Evolutionary conservation across 2,113 vertebrate genomes (phyloP).

Genomic region (Butastur rufipennis): DNA sequence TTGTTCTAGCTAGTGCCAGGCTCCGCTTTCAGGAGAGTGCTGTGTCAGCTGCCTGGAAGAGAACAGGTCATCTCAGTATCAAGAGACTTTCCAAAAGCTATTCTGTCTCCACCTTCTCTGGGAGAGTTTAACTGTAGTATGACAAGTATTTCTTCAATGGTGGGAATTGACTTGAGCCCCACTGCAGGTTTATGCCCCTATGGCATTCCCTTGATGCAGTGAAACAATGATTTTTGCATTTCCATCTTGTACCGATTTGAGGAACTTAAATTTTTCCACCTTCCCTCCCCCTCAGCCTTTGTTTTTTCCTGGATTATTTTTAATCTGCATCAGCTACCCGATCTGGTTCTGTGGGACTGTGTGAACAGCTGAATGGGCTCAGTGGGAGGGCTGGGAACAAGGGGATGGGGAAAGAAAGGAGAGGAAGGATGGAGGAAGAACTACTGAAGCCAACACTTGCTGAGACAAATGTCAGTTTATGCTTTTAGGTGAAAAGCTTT

Average conservation of each 20-base stretch:
- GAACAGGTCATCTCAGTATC: slow-evolving; percentile 28
- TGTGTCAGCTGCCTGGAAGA: slow-evolving; percentile 38
- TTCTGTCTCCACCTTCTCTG: not conserved
- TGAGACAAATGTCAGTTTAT: not conserved
- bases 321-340: slow-evolving; percentile 20
- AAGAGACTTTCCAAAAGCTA: slow-evolving; percentile 8
- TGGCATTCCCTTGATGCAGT: not conserved
- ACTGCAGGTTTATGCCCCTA: not conserved
- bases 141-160: not conserved
- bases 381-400: slow-evolving; percentile 52
- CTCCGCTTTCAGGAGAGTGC: slow-evolving; percentile 14
- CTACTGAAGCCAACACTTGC: not conserved
- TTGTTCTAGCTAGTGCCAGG: slow-evolving; percentile 27
- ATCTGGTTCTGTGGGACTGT: slow-evolving; percentile 55
- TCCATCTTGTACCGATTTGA: not conserved
- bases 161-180: not conserved
- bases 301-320: slow-evolving; percentile 63
- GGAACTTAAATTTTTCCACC: slow-evolving; percentile 14
- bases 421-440: slow-evolving; percentile 7
- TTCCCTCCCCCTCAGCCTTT: slow-evolving; percentile 32
- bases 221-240: not conserved
- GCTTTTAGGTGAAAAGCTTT: not conserved
- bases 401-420: not conserved
- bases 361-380: slow-evolving; percentile 58
- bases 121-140: not conserved